phyloP scores from a whole-genome alignment of 1,140 invertebrate species.

The Thaumetopoea pityocampa region DNA sequence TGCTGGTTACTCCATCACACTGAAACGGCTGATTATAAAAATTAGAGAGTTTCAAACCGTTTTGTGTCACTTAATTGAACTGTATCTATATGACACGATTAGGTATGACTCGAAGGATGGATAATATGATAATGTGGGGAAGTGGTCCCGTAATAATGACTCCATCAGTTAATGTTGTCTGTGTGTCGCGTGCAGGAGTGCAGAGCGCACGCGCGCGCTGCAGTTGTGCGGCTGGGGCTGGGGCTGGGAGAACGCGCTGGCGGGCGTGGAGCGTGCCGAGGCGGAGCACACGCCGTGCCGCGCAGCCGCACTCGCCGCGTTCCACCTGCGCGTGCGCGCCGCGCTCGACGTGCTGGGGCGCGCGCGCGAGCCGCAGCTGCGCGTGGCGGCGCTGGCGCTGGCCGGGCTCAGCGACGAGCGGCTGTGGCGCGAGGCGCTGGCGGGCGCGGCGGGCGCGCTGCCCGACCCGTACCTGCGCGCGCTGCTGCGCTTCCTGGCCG shows the following conservation, averaged over 20 bases:
- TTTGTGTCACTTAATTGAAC: too few species aligned
- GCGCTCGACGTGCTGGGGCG: constrained; percentile 91
- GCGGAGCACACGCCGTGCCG: constrained; percentile 84
- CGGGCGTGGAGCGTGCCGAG: constrained; percentile 79
- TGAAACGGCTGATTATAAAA: too few species aligned
- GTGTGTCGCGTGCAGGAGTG: constrained; percentile 76
- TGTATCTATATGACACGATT: too few species aligned
- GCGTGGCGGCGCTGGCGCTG: constrained; percentile 92
- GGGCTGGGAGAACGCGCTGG: constrained; percentile 78
- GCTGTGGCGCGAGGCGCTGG: constrained; percentile 89
- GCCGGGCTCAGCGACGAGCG: constrained; percentile 90
- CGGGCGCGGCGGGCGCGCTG: constrained; percentile 86
- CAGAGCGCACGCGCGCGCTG: constrained; percentile 86
- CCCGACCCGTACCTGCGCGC: constrained; percentile 93
- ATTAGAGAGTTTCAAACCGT: too few species aligned
- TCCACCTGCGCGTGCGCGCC: constrained; percentile 88
- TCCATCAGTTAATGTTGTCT: not conserved
- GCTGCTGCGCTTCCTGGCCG: constrained; percentile 93
- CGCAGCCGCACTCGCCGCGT: constrained; percentile 93
- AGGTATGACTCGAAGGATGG: too few species aligned
- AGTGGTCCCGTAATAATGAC: not conserved
- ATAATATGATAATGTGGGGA: too few species aligned
- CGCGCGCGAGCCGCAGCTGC: constrained; percentile 63
- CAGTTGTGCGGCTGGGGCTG: constrained; percentile 92
- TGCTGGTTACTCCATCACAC: too few species aligned